phyloP scores from a whole-genome alignment of 2,888 invertebrate genomes.

The Callyntrura sp. region DNA sequence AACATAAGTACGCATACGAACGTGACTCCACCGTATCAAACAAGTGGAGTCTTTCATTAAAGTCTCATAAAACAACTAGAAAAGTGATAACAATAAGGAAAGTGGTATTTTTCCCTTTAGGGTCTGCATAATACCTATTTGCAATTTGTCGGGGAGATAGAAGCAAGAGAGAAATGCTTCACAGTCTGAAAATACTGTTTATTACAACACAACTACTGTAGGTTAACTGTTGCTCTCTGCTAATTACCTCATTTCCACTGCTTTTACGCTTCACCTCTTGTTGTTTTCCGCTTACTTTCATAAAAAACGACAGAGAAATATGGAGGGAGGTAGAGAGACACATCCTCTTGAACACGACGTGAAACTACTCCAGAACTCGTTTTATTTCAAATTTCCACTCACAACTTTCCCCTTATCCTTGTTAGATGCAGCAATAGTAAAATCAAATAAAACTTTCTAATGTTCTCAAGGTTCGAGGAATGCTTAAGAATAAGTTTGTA shows the following conservation, averaged over 20 bases:
- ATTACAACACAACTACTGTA: constrained; percentile 1
- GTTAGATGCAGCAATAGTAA: not conserved
- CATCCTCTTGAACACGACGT: not conserved
- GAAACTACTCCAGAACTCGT: not conserved
- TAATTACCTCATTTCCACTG: constrained; percentile 3
- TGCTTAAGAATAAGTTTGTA: constrained; percentile 17
- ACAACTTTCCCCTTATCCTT: not conserved
- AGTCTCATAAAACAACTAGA: not conserved
- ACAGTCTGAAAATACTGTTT: not conserved
- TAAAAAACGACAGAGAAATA: not conserved
- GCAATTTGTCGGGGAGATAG: not conserved
- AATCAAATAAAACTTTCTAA: constrained; percentile 32
- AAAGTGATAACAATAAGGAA: not conserved
- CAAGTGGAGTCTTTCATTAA: not conserved
- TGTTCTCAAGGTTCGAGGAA: not conserved
- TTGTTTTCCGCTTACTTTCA: not conserved
- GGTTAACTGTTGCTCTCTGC: constrained; percentile 6
- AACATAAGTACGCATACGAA: too few species aligned
- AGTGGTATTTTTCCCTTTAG: not conserved
- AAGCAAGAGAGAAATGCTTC: not conserved
- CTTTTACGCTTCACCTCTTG: not conserved
- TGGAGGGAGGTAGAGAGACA: not conserved
- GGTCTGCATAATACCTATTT: not conserved
- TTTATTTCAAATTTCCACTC: not conserved
- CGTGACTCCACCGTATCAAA: not conserved